Conservation (phyloP, 2,797 vertebrate species). For the Pygocentrus nattereri region DNA sequence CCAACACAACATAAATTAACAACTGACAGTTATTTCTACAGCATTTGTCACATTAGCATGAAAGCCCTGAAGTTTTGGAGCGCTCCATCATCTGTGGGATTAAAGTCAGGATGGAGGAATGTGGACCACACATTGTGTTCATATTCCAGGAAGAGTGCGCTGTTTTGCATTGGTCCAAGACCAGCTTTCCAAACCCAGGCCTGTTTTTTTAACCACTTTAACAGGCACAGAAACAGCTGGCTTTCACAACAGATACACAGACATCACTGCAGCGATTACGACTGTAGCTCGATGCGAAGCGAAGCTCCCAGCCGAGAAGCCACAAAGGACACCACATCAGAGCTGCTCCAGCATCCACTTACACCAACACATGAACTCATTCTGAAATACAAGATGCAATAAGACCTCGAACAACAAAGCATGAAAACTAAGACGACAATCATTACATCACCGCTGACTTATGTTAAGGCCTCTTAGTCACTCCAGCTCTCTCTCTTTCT, state of each 20-base stretch:
- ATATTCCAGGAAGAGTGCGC: not conserved
- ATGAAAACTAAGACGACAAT: not conserved
- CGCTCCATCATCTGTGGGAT: not conserved
- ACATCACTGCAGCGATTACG: not conserved
- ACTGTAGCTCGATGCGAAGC: not conserved
- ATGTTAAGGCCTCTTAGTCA: too few species aligned
- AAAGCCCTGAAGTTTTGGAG: not conserved
- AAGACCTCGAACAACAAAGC: not conserved
- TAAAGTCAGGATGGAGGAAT: not conserved
- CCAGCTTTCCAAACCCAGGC: not conserved
- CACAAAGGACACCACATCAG: slow-evolving; percentile 3
- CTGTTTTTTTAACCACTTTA: not conserved
- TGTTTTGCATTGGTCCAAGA: not conserved
- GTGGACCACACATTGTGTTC: slow-evolving; percentile 13
- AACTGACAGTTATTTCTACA: slow-evolving; percentile 3
- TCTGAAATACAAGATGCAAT: not conserved
- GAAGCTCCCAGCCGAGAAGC: not conserved
- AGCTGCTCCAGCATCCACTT: not conserved
- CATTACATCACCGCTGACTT: not conserved
- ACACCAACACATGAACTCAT: not conserved
- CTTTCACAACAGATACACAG: not conserved
- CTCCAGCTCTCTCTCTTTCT: not conserved
- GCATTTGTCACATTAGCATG: not conserved
- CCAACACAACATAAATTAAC: not conserved
- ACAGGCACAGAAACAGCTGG: not conserved